Percentiles rank a stretch among this genome's conserved stretches.
Conservation (phyloP, 2,797 vertebrate species). For the Hypotaenidia philippensis region DNA sequence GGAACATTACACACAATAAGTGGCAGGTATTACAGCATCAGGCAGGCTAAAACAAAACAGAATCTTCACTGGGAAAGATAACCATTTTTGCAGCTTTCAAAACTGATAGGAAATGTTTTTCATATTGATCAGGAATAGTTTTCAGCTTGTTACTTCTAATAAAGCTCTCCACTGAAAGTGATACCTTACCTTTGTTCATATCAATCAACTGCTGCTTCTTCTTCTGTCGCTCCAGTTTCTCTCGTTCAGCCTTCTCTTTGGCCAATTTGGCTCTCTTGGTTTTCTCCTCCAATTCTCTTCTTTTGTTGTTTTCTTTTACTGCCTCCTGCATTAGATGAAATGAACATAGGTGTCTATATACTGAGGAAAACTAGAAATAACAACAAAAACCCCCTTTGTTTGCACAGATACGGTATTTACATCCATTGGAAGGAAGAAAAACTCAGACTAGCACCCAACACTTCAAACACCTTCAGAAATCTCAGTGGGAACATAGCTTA, state of each 20-base stretch:
- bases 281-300: conserved; percentile 96
- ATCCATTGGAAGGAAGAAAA: neutral
- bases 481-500: neutral
- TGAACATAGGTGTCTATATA: neutral
- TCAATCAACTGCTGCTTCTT: conserved; percentile 98
- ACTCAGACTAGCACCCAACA: neutral
- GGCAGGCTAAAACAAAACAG: neutral
- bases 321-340: conserved; percentile 86
- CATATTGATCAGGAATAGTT: neutral
- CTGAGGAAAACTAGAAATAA: neutral
- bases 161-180: neutral
- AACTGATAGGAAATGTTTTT: neutral
- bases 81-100: neutral
- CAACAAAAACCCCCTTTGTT: neutral
- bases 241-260: conserved; percentile 96
- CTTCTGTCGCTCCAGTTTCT: conserved; percentile 93
- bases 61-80: neutral
- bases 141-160: neutral
- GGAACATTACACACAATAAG: neutral
- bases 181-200: conserved; percentile 95
- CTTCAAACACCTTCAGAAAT: neutral
- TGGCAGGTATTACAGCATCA: neutral
- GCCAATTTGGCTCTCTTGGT: conserved; percentile 95
- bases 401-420: neutral
- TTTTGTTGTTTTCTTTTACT: conserved; percentile 96